Percentiles rank a stretch among this genome's conserved stretches.
Evolutionary conservation across 2,888 invertebrate genomes (phyloP).

Genomic region (Mycalesis mineus): DNA sequence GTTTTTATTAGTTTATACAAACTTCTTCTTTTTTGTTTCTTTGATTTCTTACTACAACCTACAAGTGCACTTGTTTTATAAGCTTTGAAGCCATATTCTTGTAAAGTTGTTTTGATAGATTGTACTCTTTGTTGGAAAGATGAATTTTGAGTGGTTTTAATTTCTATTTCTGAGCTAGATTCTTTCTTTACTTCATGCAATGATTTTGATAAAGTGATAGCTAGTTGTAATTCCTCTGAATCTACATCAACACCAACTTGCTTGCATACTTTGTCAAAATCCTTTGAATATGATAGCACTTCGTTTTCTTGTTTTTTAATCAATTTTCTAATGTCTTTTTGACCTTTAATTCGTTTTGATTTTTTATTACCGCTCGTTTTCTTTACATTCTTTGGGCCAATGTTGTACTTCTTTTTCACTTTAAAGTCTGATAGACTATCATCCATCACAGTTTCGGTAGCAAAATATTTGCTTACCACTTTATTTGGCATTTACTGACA

Average conservation of each 20-base stretch:
- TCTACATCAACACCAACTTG: constrained; percentile 75
- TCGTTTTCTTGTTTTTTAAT: constrained; percentile 59
- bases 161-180: constrained; percentile 20
- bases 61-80: constrained; percentile 38
- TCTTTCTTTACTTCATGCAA: constrained; percentile 39
- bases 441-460: constrained; percentile 50
- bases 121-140: constrained; percentile 48
- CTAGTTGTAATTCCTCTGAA: constrained; percentile 82
- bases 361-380: constrained; percentile 37
- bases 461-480: constrained; percentile 62
- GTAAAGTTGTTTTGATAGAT: constrained; percentile 73
- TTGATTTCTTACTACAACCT: constrained; percentile 27
- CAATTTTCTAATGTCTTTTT: constrained; percentile 60
- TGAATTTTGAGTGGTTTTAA: constrained; percentile 30
- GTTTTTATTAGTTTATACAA: constrained; percentile 49
- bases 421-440: constrained; percentile 64
- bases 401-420: constrained; percentile 48
- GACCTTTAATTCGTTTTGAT: constrained; percentile 48
- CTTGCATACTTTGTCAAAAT: constrained; percentile 64
- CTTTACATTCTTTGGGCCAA: constrained; percentile 44
- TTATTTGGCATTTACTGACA: constrained; percentile 37
- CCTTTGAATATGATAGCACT: constrained; percentile 55
- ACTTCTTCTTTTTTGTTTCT: constrained; percentile 28
- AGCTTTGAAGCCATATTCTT: constrained; percentile 80
- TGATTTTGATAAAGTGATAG: constrained; percentile 82